Conservation (phyloP, 2,888 invertebrate species). For the Mantis religiosa region DNA sequence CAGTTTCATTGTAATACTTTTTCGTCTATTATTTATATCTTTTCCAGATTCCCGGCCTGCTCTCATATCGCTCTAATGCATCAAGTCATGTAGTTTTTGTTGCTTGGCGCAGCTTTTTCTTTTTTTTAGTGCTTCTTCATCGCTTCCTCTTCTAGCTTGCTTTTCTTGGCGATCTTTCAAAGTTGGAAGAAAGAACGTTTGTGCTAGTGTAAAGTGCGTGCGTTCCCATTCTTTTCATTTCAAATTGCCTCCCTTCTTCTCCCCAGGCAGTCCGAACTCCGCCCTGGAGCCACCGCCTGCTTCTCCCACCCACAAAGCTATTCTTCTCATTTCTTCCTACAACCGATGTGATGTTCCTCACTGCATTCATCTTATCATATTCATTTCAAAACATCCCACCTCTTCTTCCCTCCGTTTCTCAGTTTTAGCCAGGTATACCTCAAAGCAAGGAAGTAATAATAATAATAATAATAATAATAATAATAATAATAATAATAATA, state of each 20-base stretch:
- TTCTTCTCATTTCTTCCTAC: slow-evolving; percentile 9
- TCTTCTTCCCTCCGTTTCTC: background rate
- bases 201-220: background rate
- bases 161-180: slow-evolving; percentile 24
- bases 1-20: background rate
- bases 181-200: slow-evolving; percentile 1
- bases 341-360: slow-evolving; percentile 1
- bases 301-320: slow-evolving; percentile 1
- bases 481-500: no score
- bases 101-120: background rate
- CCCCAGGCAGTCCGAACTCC: background rate
- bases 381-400: slow-evolving; percentile 15
- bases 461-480: background rate
- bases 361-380: slow-evolving; percentile 16
- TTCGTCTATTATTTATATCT: background rate
- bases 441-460: background rate
- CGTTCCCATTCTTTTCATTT: slow-evolving; percentile 21
- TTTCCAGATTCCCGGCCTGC: background rate
- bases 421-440: background rate
- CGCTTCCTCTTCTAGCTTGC: background rate
- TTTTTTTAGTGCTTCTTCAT: background rate
- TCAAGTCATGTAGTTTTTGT: background rate
- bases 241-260: slow-evolving; percentile 17
- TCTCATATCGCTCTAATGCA: background rate
- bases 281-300: background rate